Evolutionary conservation across 2,113 vertebrate species (phyloP), one percentile per base, ranked within the genome.

Genomic region (Lota lota): DNA sequence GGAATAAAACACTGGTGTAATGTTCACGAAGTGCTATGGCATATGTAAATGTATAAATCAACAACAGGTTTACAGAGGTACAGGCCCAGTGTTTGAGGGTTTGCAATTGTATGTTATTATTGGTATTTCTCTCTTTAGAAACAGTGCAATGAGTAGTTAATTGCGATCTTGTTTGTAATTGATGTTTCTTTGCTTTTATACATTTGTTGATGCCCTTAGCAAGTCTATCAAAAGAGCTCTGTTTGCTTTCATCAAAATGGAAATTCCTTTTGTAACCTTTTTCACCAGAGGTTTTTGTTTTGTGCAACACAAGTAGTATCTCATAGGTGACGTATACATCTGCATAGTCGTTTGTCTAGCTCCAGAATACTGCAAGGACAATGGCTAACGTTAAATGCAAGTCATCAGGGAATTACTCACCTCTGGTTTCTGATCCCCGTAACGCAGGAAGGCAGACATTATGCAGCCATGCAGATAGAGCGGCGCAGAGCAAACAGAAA

Each of bases 391-490:
- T 0, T 21, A 14, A 22, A 5, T 0, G 47, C 22, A 14, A 56
- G 53, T n/a, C 5, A 1, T 24, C 16, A 36, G 47, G 50, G 60
- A 22, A 24, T 64, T 59, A 89, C 87, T 87, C 67, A 92, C 89
- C 90, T 89, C 88, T 91, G 28, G 74, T 85, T 86, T 91, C 89
- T 89, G 85, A 54, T 87, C 68, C 85, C 69, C 67, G 79, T 61
- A 76, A 78, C 80, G 80, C 70, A 33, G 17, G 11, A 69, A 73
- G 74, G 64, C 15, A 71, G 68, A 74, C 63, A 64, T 67, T 1
- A 65, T 36, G 53, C 4, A 62, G 40, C 2, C 20, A 61, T 11
- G 59, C 59, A 61, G 22, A 22, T 4, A 59, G 59, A 61, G 59
- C 53, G 18, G 3, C 1, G 18, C 15, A 18, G n/a, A 56, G 5